Conservation (phyloP, 1,140 invertebrate genomes). For the Callitettix versicolor region DNA sequence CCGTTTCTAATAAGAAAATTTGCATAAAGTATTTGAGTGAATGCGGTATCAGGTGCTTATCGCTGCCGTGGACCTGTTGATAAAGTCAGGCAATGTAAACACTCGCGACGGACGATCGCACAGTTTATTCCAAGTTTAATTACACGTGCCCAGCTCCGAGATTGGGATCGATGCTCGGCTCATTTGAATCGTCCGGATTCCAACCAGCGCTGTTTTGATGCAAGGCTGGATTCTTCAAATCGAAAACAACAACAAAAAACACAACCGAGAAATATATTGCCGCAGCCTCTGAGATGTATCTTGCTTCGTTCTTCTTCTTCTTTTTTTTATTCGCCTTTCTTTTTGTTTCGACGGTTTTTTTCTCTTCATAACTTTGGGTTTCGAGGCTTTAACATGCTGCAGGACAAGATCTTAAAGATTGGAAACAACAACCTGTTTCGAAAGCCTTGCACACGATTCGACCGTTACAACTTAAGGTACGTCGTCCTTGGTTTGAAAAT, state of each 20-base stretch:
- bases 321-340: constrained; percentile 2
- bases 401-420: constrained; percentile 11
- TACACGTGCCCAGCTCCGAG: not conserved
- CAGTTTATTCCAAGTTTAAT: not conserved
- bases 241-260: constrained; percentile 13
- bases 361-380: constrained; percentile 4
- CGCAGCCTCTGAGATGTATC: constrained; percentile 5
- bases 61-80: too few relatives aligned
- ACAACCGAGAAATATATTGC: constrained; percentile 10
- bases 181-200: constrained; percentile 11
- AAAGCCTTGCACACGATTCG: not conserved
- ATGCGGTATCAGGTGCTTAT: too few relatives aligned
- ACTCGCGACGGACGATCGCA: too few relatives aligned
- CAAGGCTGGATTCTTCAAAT: constrained; percentile 10
- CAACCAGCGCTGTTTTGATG: not conserved
- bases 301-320: constrained; percentile 4
- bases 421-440: constrained; percentile 6
- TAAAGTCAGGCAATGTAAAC: too few relatives aligned
- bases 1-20: too few relatives aligned
- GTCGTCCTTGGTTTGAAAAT: not conserved
- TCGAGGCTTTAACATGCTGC: not conserved
- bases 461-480: too few relatives aligned
- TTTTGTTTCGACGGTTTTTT: constrained; percentile 6
- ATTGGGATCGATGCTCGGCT: constrained; percentile 5
- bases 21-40: too few relatives aligned